These are phyloP conservation scores for Tupaia tana DNA, from an alignment of 2,113 vertebrate genomes.

Conservation along the genomic window DNA sequence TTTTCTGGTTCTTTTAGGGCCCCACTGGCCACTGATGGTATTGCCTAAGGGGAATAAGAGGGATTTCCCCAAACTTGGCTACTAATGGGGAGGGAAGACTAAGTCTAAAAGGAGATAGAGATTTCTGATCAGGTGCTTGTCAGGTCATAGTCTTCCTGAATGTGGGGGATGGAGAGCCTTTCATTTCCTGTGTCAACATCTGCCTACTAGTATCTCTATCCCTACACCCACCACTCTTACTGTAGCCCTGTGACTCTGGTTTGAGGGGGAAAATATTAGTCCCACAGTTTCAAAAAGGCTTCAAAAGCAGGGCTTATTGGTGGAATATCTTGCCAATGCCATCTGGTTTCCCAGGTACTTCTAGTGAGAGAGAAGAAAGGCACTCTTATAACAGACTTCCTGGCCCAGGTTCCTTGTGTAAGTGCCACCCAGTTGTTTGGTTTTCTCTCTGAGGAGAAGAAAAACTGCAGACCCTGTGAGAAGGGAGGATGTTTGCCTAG, in stretches of 20 bases:
- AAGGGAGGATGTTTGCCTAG: not conserved
- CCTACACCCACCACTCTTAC: not conserved
- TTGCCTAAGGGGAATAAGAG: not conserved
- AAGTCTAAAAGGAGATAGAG: not conserved
- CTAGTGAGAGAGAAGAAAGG: not conserved
- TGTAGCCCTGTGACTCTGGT: not conserved
- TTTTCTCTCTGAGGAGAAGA: not conserved
- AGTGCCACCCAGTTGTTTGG: not conserved
- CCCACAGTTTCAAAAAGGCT: not conserved
- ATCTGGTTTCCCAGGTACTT: not conserved
- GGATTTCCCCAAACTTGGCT: not conserved
- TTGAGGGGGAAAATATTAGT: not conserved
- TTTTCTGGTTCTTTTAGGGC: not conserved
- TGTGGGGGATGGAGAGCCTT: too few relatives aligned
- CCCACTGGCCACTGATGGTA: not conserved
- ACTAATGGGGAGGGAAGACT: not conserved
- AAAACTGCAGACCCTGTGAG: too few relatives aligned
- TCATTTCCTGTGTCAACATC: not conserved
- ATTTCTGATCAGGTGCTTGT: not conserved
- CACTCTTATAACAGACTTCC: too few relatives aligned
- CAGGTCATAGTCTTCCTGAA: not conserved
- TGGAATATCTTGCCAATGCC: not conserved
- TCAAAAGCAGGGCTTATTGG: not conserved
- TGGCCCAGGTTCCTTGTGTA: not conserved
- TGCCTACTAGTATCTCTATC: too few relatives aligned